Evolutionary conservation across 2,888 invertebrate genomes (phyloP), one percentile per base, ranked within the genome.

Genomic region (Ochlodes sylvanus): DNA sequence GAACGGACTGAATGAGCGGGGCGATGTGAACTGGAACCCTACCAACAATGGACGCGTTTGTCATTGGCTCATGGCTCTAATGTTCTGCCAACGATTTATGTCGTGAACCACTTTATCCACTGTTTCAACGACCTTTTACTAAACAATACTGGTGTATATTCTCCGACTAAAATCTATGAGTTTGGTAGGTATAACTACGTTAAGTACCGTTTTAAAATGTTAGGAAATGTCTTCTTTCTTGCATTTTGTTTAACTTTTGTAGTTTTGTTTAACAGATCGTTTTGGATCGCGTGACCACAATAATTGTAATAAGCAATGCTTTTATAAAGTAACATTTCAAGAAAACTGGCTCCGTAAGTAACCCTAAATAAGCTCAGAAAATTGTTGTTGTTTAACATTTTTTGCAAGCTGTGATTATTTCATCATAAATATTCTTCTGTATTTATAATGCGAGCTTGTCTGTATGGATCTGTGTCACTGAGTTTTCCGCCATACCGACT

Each of bases 401-500:
- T 65, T 58, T 65, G 50, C 41, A 19, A 41, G 27, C 50, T 27
- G 27, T 27, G 65, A 58, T 65, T 65, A 58, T 57, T 65, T 65
- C 52, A 50, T 57, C 64, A 65, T 65, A 50, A 66, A 54, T 66
- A 60, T 60, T 66, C 54, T 52, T 54, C 54, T 66, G 34, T 66
- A 54, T 66, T 52, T 44, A 66, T 54, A 41, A 60, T 58, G 66
- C 44, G 34, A 2, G 60, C 54, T 60, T 54, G 60, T 60, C 41
- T 66, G 10, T 66, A 66, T 66, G 61, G 67, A 61, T 67, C 67
- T 67, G 55, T 67, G 67, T 67, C 61, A 67, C 44, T 67, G 67
- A 60, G 52, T 61, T 67, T 67, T 61, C 67, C 67, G 58, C 52
- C 58, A 42, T 58, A 34, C 50, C 42, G 42, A 66, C 32, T 54